Conservation (phyloP, 2,113 vertebrate species). For the Hemichromis elongatus region DNA sequence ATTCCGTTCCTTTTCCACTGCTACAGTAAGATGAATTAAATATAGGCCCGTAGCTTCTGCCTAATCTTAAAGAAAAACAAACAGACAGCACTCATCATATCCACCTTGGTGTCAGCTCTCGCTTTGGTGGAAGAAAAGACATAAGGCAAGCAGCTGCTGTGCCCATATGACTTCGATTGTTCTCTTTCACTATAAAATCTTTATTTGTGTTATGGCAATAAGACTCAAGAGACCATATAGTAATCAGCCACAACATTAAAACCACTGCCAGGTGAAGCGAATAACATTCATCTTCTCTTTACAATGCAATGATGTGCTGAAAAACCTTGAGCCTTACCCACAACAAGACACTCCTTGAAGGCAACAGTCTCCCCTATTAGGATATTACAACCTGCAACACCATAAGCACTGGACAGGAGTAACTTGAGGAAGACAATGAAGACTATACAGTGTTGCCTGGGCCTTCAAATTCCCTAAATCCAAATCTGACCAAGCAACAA, state of each 20-base stretch:
- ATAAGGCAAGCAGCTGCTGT: not conserved
- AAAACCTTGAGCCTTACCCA: not conserved
- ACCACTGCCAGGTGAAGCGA: not conserved
- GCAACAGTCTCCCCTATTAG: not conserved
- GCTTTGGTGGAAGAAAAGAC: not conserved
- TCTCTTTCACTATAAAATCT: not conserved
- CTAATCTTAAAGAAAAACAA: not conserved
- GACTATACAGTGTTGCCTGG: not conserved
- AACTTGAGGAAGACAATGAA: not conserved
- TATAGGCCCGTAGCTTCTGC: not conserved
- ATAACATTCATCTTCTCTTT: not conserved
- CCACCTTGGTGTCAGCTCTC: not conserved
- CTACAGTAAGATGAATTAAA: not conserved
- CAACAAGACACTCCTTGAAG: not conserved
- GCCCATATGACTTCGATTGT: not conserved
- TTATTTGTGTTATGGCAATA: not conserved
- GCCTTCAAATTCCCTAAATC: not conserved
- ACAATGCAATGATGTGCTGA: not conserved
- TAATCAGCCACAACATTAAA: not conserved
- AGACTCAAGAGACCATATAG: not conserved
- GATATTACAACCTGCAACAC: not conserved
- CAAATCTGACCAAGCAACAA: not conserved
- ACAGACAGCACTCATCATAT: not conserved
- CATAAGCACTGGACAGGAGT: not conserved
- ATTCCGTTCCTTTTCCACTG: not conserved